Conservation (phyloP, 2,888 invertebrate genomes). For the Notocelia uddmanniana region DNA sequence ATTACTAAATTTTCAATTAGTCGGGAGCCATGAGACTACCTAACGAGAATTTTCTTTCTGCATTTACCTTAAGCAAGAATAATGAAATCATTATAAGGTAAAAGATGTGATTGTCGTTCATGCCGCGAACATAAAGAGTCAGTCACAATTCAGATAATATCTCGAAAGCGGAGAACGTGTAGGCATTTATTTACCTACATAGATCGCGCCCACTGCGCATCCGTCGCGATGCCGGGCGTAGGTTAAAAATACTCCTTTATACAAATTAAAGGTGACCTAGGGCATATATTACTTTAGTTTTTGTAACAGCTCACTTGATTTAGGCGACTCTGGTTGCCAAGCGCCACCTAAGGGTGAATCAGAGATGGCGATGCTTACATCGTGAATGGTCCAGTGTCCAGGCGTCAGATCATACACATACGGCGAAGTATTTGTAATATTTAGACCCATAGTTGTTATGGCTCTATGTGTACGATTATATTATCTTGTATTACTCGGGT, state of each 20-base stretch:
- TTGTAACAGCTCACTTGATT: too few species aligned
- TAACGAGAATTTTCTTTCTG: neutral
- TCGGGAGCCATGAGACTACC: neutral
- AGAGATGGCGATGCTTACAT: too few species aligned
- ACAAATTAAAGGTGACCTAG: neutral
- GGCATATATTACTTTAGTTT: neutral
- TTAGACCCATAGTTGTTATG: neutral
- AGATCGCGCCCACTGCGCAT: conserved; percentile 75
- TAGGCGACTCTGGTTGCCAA: too few species aligned
- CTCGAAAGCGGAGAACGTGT: conserved; percentile 79
- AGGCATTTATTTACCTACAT: conserved; percentile 78
- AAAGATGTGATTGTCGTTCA: conserved; percentile 64
- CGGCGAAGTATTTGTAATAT: neutral
- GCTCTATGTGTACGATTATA: too few species aligned
- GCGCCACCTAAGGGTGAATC: too few species aligned
- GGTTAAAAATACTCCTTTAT: neutral
- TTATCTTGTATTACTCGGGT: neutral
- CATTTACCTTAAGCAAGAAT: conserved; percentile 37
- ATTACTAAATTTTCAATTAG: neutral
- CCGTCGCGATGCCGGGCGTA: conserved; percentile 43
- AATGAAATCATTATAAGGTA: conserved; percentile 57
- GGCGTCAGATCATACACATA: too few species aligned
- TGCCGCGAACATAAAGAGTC: conserved; percentile 56
- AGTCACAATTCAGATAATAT: conserved; percentile 71
- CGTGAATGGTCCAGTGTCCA: too few species aligned